A percentile compares a stretch with the other conserved stretches of the same genome.
phyloP scores from a whole-genome alignment of 2,888 invertebrate species.

The Tenthredo notha region DNA sequence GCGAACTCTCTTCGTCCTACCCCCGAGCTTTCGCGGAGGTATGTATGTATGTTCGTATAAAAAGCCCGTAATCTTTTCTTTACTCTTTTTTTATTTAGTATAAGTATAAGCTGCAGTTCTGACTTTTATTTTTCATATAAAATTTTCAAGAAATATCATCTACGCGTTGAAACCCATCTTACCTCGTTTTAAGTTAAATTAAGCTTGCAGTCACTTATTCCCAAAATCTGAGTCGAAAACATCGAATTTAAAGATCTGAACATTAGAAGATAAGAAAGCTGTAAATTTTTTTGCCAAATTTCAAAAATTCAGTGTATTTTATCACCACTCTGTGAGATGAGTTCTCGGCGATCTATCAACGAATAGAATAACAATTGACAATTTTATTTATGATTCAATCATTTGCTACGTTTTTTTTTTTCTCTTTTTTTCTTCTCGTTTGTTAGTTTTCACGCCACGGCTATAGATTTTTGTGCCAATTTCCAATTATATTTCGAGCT shows the following conservation, averaged over 20 bases:
- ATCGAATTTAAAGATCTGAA: background rate
- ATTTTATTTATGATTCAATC: constrained; percentile 14
- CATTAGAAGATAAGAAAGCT: background rate
- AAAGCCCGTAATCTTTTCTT: background rate
- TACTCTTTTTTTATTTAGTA: background rate
- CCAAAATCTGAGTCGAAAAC: background rate
- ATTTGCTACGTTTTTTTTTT: background rate
- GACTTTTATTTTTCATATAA: background rate
- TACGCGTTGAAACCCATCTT: too few relatives aligned
- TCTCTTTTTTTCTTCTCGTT: constrained; percentile 29
- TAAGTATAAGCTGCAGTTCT: background rate
- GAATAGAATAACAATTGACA: constrained; percentile 9
- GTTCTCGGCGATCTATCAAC: background rate
- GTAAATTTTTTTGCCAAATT: background rate
- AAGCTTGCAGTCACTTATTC: too few relatives aligned
- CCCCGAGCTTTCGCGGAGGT: background rate
- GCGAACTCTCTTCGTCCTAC: background rate
- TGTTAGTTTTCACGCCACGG: constrained; percentile 37
- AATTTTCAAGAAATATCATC: background rate
- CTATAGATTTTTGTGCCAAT: constrained; percentile 17
- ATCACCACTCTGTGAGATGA: background rate
- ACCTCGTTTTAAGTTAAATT: too few relatives aligned
- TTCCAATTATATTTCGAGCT: constrained; percentile 10
- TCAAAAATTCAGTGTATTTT: background rate
- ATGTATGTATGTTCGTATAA: background rate